A percentile compares a stretch with the other conserved stretches of the same genome.
These are phyloP conservation scores for Drosophila biarmipes DNA, from an alignment of 1,140 invertebrate species.

Conservation along the genomic window DNA sequence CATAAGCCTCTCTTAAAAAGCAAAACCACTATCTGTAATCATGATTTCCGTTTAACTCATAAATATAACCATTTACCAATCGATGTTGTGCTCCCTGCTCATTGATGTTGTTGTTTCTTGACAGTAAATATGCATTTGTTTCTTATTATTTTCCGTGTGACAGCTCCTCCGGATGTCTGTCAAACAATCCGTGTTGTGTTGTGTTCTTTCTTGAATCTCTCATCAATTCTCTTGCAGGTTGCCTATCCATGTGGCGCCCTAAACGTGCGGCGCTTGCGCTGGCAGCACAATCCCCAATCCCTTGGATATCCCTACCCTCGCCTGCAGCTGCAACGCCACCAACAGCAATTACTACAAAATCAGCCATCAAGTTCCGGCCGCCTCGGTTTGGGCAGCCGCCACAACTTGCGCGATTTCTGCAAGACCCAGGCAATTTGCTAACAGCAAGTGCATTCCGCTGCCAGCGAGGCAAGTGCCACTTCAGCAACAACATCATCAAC, in stretches of 20 bases:
- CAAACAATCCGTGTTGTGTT: constrained; percentile 21
- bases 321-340: constrained; percentile 35
- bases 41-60: constrained; percentile 44
- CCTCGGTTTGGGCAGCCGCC: constrained; percentile 33
- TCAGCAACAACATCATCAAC: constrained; percentile 61
- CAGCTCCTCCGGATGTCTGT: constrained; percentile 3
- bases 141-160: constrained; percentile 46
- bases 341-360: constrained; percentile 2
- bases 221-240: constrained; percentile 63
- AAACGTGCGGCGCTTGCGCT: constrained; percentile 68
- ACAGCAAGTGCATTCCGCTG: constrained; percentile 71
- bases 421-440: constrained; percentile 70
- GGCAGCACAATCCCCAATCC: constrained; percentile 36
- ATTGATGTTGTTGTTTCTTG: constrained; percentile 63
- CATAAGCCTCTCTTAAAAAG: constrained; percentile 37
- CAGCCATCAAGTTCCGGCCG: constrained; percentile 5
- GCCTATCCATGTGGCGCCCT: constrained; percentile 60
- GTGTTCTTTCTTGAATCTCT: constrained; percentile 44
- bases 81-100: constrained; percentile 40
- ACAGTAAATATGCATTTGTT: constrained; percentile 24
- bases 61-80: constrained; percentile 33
- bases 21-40: constrained; percentile 58
- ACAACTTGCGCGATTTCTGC: constrained; percentile 65
- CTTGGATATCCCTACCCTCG: constrained; percentile 7
- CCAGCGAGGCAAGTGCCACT: constrained; percentile 42